Evolutionary conservation across 2,888 invertebrate species (phyloP).

Genomic region (Emmelina monodactyla): DNA sequence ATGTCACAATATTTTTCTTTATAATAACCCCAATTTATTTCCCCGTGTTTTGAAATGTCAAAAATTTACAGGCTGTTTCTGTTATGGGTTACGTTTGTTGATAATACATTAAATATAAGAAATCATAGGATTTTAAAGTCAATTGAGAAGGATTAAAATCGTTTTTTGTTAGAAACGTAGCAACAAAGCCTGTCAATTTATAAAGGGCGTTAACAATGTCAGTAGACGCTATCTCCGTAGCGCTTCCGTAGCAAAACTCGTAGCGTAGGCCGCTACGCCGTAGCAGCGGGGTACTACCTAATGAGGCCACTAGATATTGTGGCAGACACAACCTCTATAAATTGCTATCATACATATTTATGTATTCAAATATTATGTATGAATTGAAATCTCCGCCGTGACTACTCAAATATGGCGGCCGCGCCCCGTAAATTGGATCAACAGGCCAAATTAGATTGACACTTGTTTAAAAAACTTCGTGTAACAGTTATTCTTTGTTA

Average conservation of each 20-base stretch:
- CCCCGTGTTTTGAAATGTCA: too few relatives aligned
- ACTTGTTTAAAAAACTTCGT: constrained; percentile 11
- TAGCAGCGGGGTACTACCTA: constrained; percentile 29
- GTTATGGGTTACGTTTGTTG: too few relatives aligned
- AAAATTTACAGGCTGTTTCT: too few relatives aligned
- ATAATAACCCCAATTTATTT: too few relatives aligned
- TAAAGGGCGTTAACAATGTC: too few relatives aligned
- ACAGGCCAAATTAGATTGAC: constrained; percentile 47
- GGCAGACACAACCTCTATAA: constrained; percentile 51
- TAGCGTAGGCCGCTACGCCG: constrained; percentile 37
- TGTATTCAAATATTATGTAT: constrained; percentile 64
- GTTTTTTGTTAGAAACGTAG: too few relatives aligned
- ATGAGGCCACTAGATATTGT: constrained; percentile 55
- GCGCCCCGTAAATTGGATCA: constrained; percentile 56
- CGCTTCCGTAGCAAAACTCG: constrained; percentile 36
- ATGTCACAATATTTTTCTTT: too few relatives aligned
- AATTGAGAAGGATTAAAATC: too few relatives aligned
- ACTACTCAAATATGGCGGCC: constrained; percentile 61
- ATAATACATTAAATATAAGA: too few relatives aligned
- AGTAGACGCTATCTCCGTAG: constrained; percentile 30
- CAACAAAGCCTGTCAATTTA: too few relatives aligned
- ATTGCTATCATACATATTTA: constrained; percentile 67
- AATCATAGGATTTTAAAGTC: too few relatives aligned
- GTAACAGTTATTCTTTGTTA: not conserved
- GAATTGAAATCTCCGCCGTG: constrained; percentile 58